Evolutionary conservation across 2,113 vertebrate genomes (phyloP).

Genomic region (Bubo blakistoni): DNA sequence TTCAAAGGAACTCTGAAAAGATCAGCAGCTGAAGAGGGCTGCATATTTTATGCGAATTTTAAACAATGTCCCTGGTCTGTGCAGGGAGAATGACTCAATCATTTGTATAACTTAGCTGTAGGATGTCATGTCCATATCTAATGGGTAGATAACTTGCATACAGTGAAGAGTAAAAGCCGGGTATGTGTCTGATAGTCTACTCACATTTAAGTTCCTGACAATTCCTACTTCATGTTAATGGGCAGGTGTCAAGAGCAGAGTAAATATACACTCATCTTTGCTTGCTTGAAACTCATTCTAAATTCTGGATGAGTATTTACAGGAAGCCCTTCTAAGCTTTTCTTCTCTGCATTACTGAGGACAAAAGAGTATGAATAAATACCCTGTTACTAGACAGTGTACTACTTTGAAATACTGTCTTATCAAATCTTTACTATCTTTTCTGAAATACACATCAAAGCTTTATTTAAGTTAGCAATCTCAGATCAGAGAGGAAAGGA

Average conservation of each 20-base stretch:
- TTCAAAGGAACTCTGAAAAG: conserved; percentile 28
- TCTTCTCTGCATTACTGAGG: neutral
- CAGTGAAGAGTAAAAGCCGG: neutral
- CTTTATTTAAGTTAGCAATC: neutral
- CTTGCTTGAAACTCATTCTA: neutral
- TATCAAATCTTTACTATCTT: neutral
- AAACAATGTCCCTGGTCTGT: neutral
- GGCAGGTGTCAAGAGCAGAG: neutral
- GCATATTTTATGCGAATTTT: conserved; percentile 7
- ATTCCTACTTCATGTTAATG: neutral
- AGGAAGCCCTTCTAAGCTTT: neutral
- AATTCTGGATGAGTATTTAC: neutral
- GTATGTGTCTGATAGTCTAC: neutral
- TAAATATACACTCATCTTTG: neutral
- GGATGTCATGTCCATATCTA: neutral
- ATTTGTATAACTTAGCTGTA: neutral
- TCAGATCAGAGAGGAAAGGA: neutral
- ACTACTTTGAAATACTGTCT: neutral
- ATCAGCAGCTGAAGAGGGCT: neutral
- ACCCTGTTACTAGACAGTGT: neutral
- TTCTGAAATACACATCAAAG: neutral
- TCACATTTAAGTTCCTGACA: neutral
- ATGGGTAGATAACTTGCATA: neutral
- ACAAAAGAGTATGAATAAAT: neutral
- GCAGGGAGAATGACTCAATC: neutral